phyloP scores from a whole-genome alignment of 2,888 invertebrate species.

The Lasioglossum morio region DNA sequence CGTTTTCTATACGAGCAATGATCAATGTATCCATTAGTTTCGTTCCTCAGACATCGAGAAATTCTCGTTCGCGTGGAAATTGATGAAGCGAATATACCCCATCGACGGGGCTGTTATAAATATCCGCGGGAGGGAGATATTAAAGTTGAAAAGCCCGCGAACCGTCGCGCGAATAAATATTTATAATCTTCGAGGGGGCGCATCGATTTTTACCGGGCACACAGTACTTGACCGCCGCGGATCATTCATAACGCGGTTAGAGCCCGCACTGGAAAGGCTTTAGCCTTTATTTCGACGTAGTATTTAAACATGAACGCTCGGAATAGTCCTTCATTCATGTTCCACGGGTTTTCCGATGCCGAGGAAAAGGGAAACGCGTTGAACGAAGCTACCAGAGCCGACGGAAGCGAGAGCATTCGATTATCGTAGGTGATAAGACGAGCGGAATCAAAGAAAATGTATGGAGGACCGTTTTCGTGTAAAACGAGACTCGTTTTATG shows the following conservation, averaged over 20 bases:
- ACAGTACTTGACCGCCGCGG: constrained; percentile 21
- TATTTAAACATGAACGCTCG: constrained; percentile 11
- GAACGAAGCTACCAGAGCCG: neutral
- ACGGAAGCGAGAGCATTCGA: neutral
- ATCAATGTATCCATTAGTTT: neutral
- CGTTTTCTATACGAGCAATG: neutral
- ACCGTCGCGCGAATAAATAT: constrained; percentile 13
- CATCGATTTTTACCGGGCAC: constrained; percentile 19
- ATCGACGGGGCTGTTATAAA: neutral
- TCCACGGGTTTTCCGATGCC: neutral
- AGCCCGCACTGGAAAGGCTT: constrained; percentile 36
- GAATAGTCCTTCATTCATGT: constrained; percentile 5
- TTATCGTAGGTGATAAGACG: neutral
- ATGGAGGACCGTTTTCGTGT: neutral
- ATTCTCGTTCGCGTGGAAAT: constrained; percentile 10
- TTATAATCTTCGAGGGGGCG: constrained; percentile 10
- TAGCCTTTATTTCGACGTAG: constrained; percentile 29
- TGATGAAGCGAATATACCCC: neutral
- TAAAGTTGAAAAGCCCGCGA: constrained; percentile 15
- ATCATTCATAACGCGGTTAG: constrained; percentile 26
- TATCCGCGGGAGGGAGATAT: neutral
- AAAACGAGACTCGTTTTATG: neutral
- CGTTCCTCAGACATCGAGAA: neutral
- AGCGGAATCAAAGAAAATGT: neutral
- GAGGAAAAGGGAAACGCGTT: neutral